Conservation (phyloP, 35 echinoderm and acorn worm genomes). For the Amphiura filiformis region DNA sequence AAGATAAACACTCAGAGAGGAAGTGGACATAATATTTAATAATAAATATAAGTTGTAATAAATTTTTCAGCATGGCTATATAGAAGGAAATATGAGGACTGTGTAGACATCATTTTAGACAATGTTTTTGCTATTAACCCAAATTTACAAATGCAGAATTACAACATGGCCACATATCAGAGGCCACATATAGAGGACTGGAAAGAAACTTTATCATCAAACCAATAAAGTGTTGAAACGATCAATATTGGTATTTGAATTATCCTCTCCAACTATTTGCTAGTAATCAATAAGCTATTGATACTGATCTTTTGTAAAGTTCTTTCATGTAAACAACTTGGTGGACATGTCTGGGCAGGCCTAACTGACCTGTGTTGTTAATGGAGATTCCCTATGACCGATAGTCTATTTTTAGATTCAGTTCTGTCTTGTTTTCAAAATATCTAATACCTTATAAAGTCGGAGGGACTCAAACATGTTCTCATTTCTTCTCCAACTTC, state of each 20-base stretch:
- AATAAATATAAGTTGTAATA: too few relatives aligned
- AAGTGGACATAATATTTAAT: too few relatives aligned
- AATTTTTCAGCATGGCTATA: too few relatives aligned
- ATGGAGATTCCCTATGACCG: too few relatives aligned
- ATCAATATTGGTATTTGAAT: background rate
- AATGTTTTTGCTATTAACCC: too few relatives aligned
- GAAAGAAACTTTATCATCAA: background rate
- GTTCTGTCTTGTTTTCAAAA: slow-evolving; percentile 11
- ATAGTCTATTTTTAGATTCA: background rate
- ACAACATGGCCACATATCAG: too few relatives aligned
- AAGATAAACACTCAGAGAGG: background rate
- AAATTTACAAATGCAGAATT: too few relatives aligned
- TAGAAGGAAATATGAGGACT: background rate
- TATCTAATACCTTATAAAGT: background rate
- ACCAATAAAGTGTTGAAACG: background rate
- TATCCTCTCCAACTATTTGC: background rate
- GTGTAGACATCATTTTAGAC: too few relatives aligned
- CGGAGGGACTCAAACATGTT: background rate
- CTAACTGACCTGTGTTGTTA: too few relatives aligned
- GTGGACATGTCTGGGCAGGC: too few relatives aligned
- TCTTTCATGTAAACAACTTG: too few relatives aligned
- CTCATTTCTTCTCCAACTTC: background rate
- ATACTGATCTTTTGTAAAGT: background rate
- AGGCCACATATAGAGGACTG: background rate
- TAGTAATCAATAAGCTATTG: background rate